Percentiles rank a stretch among this genome's conserved stretches.
phyloP scores from a whole-genome alignment of 2,113 vertebrate genomes.

The Podarcis cretensis region DNA sequence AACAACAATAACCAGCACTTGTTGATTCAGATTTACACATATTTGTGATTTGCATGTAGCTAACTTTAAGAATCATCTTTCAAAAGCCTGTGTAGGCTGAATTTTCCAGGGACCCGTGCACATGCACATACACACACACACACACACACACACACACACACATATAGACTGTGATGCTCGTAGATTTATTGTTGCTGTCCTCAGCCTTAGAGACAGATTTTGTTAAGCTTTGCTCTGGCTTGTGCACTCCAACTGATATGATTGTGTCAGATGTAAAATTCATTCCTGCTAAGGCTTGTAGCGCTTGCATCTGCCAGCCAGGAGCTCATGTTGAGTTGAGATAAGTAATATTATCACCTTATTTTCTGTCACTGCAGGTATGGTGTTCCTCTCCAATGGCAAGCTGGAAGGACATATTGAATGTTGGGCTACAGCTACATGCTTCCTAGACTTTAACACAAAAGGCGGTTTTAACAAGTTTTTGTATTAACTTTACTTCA shows the following conservation, averaged over 20 bases:
- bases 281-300: slow-evolving; percentile 55
- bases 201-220: slow-evolving; percentile 52
- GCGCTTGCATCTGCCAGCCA: slow-evolving; percentile 48
- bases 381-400: neutral
- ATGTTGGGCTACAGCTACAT: neutral
- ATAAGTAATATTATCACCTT: slow-evolving; percentile 42
- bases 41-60: neutral
- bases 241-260: slow-evolving; percentile 57
- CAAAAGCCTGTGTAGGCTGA: slow-evolving; percentile 12
- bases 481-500: neutral
- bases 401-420: neutral
- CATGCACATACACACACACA: no score
- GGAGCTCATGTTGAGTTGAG: slow-evolving; percentile 40
- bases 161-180: slow-evolving; percentile 26
- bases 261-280: slow-evolving; percentile 64
- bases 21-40: neutral
- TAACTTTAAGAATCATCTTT: slow-evolving; percentile 35
- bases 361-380: slow-evolving; percentile 26
- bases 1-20: neutral
- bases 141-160: neutral
- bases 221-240: slow-evolving; percentile 60
- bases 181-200: slow-evolving; percentile 60
- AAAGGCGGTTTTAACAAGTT: neutral
- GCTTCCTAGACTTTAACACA: neutral
- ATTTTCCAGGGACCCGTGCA: slow-evolving; percentile 27